Percentiles rank a stretch among this genome's conserved stretches.
Conservation (phyloP, 2,888 invertebrate species). For the Chesias legatella region DNA sequence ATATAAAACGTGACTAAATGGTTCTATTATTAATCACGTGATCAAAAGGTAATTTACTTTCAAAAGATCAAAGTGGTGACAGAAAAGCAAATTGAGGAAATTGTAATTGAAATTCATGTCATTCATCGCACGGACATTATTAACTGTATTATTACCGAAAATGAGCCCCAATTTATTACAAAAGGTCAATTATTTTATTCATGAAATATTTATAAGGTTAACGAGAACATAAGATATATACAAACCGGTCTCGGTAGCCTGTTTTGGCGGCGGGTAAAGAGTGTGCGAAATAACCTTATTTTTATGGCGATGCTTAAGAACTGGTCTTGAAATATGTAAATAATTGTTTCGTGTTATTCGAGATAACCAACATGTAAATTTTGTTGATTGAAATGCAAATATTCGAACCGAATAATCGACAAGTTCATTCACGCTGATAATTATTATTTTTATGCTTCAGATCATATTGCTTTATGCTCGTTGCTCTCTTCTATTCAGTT, state of each 20-base stretch:
- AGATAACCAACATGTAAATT: conserved; percentile 24
- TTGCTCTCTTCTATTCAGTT: background rate
- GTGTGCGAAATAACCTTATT: conserved; percentile 53
- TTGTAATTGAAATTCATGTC: background rate
- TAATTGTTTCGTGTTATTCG: conserved; percentile 22
- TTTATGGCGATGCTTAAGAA: conserved; percentile 36
- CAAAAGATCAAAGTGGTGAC: no score
- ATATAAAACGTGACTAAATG: no score
- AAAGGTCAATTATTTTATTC: conserved; percentile 58
- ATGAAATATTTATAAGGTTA: conserved; percentile 58
- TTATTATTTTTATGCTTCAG: no score
- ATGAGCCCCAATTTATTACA: conserved; percentile 48
- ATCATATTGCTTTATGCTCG: conserved; percentile 1
- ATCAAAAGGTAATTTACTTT: no score
- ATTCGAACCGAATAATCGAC: conserved; percentile 13
- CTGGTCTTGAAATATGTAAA: conserved; percentile 25
- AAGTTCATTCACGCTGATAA: conserved; percentile 23
- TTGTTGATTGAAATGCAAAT: conserved; percentile 22
- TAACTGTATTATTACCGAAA: conserved; percentile 30
- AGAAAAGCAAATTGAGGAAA: no score
- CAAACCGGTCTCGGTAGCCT: conserved; percentile 53
- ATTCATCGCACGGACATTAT: conserved; percentile 6
- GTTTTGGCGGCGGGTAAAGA: conserved; percentile 53
- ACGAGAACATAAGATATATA: conserved; percentile 52
- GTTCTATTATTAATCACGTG: no score